Evolutionary conservation across 1,140 invertebrate species (phyloP).

Genomic region (Drosophila equinoxialis): DNA sequence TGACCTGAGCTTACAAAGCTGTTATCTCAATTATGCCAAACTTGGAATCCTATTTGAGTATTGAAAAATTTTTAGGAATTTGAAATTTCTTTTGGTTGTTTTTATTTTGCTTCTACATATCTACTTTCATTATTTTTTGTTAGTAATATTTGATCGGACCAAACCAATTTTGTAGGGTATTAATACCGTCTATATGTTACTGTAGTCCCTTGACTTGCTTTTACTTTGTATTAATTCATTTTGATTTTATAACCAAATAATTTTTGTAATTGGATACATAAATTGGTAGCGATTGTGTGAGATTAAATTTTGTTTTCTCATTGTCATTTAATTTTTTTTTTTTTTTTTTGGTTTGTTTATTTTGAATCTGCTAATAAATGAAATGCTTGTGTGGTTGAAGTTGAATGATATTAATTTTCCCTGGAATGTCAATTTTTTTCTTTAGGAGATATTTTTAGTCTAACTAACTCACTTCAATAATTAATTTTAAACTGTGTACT

Average conservation of each 20-base stretch:
- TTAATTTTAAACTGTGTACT: background rate
- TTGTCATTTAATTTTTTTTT: background rate
- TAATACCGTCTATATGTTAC: background rate
- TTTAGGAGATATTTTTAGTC: background rate
- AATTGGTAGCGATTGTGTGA: background rate
- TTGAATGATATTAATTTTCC: background rate
- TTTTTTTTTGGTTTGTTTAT: background rate
- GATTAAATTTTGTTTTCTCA: background rate
- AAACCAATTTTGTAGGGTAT: background rate
- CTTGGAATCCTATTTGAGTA: no score
- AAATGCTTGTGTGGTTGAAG: background rate
- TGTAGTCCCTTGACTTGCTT: background rate
- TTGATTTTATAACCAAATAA: conserved; percentile 4
- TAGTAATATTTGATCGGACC: no score
- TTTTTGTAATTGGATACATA: conserved; percentile 7
- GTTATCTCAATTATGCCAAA: no score
- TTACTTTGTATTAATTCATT: background rate
- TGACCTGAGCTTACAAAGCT: no score
- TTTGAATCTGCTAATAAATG: background rate
- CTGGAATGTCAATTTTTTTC: background rate
- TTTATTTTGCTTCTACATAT: no score
- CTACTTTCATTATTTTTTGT: no score
- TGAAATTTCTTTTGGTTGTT: no score
- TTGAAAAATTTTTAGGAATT: no score
- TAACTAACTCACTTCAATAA: background rate